phyloP scores from a whole-genome alignment of 2,888 invertebrate species.

The Hartigia nigra region DNA sequence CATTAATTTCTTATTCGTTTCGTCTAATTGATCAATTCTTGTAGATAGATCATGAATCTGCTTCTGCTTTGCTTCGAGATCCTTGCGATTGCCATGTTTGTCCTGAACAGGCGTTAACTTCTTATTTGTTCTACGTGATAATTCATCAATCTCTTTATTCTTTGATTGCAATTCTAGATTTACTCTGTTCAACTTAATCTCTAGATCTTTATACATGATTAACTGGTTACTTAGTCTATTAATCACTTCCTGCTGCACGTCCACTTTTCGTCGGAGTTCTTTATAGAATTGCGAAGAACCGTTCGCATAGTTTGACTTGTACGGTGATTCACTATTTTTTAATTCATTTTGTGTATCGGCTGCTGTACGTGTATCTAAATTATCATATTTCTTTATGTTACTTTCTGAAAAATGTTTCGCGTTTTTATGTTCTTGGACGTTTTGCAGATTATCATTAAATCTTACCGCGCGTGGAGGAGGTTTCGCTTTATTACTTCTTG shows the following conservation, averaged over 20 bases:
- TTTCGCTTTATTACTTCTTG: background rate
- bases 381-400: background rate
- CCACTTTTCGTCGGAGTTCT: conserved; percentile 41
- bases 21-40: conserved; percentile 49
- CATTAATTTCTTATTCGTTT: conserved; percentile 52
- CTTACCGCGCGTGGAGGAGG: background rate
- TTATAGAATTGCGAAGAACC: conserved; percentile 6
- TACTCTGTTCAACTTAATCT: conserved; percentile 36
- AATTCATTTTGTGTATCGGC: background rate
- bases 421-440: background rate
- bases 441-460: background rate
- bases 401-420: background rate
- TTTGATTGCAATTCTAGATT: conserved; percentile 33
- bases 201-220: conserved; percentile 47
- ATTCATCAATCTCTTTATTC: conserved; percentile 36
- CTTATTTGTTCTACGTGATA: conserved; percentile 28
- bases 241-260: conserved; percentile 51
- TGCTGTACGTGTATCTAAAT: background rate
- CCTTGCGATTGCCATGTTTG: background rate
- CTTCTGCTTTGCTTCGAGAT: conserved; percentile 30
- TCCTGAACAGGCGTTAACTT: conserved; percentile 10
- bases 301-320: background rate
- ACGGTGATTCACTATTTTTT: background rate
- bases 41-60: conserved; percentile 46
- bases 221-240: conserved; percentile 48